Base-by-base conservation (phyloP, 2,797 vertebrate species). In the Pogonophryne albipinna region DNA sequence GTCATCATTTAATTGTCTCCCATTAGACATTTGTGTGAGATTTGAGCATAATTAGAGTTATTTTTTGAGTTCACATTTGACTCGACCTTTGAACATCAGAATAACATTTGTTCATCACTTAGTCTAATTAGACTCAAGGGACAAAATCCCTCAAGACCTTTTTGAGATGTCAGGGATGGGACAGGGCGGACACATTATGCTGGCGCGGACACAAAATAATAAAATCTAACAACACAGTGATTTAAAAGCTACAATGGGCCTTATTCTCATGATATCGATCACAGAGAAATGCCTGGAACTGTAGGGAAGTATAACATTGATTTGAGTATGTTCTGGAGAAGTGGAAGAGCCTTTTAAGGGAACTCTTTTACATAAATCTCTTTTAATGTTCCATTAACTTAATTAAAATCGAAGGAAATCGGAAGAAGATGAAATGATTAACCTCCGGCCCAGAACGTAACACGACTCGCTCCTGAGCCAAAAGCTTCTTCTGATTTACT, bases 381-480 rank as follows among this genome's bases (percentile, higher is more conserved):
- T 70, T 82, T 53, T 86, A 90, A 83, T 78, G 87, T 83, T 78
- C 69, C 84, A 90, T 90, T 84, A 88, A 87, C 67, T 77, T 84
- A 83, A 90, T 85, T 90, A 82, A 86, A 87, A 85, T 83, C 52
- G 45, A 60, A 82, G 79, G 77, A 90, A 85, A 88, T 63, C 78
- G 66, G 85, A 78, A 86, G 63, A 83, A 74, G 74, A 91, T 86
- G 90, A 87, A 83, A 87, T 77, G 78, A 85, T 91, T 88, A 90
- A 91, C 82, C 79, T 78, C 27, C 23, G 81, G 74, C 71, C 73
- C 66, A 31, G 58, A 65, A 77, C 31, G 49, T 78, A 84, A 83
- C 67, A 65, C 3, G 64, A 72, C 66, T 66, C 1, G n/a, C 31
- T 78, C 50, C 46, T 55, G 62, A 85, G 70, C 71, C 78, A 80